Base-by-base conservation (phyloP, 2,888 invertebrate species). In the Agrotis ipsilon region DNA sequence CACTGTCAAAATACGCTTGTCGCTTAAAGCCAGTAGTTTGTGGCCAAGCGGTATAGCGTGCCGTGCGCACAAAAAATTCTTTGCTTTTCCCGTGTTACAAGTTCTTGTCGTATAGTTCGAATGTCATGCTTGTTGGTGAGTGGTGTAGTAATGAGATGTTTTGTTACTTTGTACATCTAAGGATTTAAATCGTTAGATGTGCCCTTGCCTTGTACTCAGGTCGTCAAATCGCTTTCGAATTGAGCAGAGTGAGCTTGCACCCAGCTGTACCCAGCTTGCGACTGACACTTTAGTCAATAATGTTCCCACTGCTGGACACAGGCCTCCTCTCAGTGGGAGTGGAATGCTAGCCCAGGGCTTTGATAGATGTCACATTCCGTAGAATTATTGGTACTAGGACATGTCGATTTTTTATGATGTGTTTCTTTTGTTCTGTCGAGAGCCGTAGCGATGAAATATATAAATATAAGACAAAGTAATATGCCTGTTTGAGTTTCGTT, bases 21-120 rank as follows among this genome's bases (percentile, higher is more conserved):
- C 21, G 51, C 19, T 21, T 4, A 11, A 3, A 0, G 2, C 11
- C 11, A 11, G 24, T 18, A 32, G n/a, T 5, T n/a, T 55, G 13
- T 55, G 27, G 27, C 27, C 5, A 55, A 6, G 55, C 0, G n/a
- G 27, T 27, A 13, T n/a, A 46, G 16, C 59, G 18, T 49, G 51
- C 14, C 19, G 46, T 48, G 14, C 7, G 3, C 24, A 7, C 51
- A 72, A 76, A 79, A 57, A 77, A 49, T 39, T 51, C 9, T 49
- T n/a, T 21, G 43, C n/a, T 32, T 69, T n/a, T 9, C 3, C 18
- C 13, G 32, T n/a, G 49, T 49, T n/a, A 19, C 7, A 60, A 46
- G 55, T 77, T 69, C 77, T 77, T 69, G 24, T n/a, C 49, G 9
- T 18, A 39, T 49, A 48, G 54, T 19, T 54, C 9, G 55, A 16